phyloP scores from a whole-genome alignment of 2,113 vertebrate species.

The Noturus placidus region DNA sequence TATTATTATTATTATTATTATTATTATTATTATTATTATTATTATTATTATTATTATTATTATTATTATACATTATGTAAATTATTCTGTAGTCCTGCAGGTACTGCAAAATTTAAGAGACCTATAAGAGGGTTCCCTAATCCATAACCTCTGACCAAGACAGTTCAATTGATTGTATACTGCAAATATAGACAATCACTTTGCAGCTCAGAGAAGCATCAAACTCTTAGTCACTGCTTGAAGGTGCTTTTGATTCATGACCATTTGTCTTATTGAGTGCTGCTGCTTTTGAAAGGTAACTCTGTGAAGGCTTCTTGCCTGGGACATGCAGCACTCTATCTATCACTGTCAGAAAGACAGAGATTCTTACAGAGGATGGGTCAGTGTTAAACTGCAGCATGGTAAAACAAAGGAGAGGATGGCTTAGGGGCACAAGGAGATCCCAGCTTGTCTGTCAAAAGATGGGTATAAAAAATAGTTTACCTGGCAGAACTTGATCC shows the following conservation, averaged over 20 bases:
- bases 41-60: too few species aligned
- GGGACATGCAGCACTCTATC: constrained; percentile 48
- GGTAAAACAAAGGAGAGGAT: constrained; percentile 36
- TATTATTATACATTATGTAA: constrained; percentile 33
- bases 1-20: too few species aligned
- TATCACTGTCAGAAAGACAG: constrained; percentile 56
- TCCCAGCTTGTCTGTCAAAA: constrained; percentile 36
- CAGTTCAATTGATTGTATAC: constrained; percentile 31
- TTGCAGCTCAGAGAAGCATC: constrained; percentile 6
- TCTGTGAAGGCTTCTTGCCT: constrained; percentile 45
- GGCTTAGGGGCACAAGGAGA: constrained; percentile 3
- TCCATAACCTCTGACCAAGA: constrained; percentile 44
- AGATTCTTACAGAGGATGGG: constrained; percentile 41
- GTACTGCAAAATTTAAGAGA: constrained; percentile 22
- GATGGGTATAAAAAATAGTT: constrained; percentile 1
- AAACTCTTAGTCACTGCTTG: constrained; percentile 42
- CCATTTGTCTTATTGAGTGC: constrained; percentile 51
- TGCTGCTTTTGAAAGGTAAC: constrained; percentile 48
- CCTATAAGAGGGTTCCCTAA: constrained; percentile 36
- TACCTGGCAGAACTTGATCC: constrained; percentile 7
- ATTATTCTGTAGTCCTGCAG: constrained; percentile 46
- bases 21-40: too few species aligned
- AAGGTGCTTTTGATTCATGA: constrained; percentile 54
- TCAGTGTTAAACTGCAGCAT: constrained; percentile 41
- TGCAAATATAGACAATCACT: constrained; percentile 49